phyloP scores from a whole-genome alignment of 2,797 vertebrate genomes.

The Brotula barbata region DNA sequence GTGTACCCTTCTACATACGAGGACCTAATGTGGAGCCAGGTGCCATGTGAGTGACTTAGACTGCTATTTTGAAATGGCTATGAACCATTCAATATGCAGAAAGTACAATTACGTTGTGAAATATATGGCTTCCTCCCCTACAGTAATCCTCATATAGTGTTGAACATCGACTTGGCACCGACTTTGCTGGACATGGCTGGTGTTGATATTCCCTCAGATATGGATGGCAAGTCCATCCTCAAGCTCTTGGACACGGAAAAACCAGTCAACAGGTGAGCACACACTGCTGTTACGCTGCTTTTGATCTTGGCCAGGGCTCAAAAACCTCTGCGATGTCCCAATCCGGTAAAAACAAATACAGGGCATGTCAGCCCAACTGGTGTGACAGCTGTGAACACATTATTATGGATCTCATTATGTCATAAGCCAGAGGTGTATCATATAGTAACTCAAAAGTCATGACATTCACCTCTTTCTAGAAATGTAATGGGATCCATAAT shows the following conservation, averaged over 20 bases:
- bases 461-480: too few species aligned
- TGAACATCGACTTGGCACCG: constrained; percentile 94
- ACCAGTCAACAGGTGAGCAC: constrained; percentile 87
- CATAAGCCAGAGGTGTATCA: too few species aligned
- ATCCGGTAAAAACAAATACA: too few species aligned
- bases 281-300: not conserved
- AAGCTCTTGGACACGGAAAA: constrained; percentile 90
- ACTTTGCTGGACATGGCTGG: constrained; percentile 96
- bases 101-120: not conserved
- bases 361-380: too few species aligned
- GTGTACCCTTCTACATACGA: constrained; percentile 93
- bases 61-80: not conserved
- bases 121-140: constrained; percentile 23
- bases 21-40: constrained; percentile 95
- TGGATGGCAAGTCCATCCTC: constrained; percentile 97
- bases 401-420: too few species aligned
- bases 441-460: too few species aligned
- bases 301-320: not conserved
- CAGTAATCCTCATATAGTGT: constrained; percentile 90
- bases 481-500: too few species aligned
- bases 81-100: not conserved
- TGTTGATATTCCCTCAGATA: constrained; percentile 89
- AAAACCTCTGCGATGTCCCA: too few species aligned
- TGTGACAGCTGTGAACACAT: too few species aligned
- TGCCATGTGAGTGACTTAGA: constrained; percentile 84